Evolutionary conservation across 2,797 vertebrate species (phyloP).

Genomic region (Poeciliopsis infans): DNA sequence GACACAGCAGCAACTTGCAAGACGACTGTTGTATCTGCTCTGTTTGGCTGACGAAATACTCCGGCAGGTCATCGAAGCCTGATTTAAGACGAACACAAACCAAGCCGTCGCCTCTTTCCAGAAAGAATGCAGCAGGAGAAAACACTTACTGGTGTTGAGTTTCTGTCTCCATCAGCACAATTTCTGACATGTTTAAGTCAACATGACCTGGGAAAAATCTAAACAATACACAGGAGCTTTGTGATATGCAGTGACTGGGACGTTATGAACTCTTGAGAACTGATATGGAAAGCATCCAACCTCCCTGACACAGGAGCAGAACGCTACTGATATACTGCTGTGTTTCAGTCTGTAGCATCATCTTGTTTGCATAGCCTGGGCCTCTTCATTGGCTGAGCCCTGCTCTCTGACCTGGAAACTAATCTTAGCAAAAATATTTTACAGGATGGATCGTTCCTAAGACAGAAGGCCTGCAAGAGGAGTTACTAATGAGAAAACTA

Average conservation of each 20-base stretch:
- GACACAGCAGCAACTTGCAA: neutral
- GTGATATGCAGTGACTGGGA: neutral
- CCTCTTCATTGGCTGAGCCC: neutral
- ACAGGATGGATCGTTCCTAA: neutral
- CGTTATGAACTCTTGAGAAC: neutral
- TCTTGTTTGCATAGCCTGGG: neutral
- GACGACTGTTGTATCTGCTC: neutral
- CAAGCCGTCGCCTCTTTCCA: neutral
- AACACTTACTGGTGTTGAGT: neutral
- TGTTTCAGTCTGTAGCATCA: neutral
- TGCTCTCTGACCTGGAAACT: neutral
- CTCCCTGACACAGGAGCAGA: neutral
- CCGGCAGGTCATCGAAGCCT: neutral
- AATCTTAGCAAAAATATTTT: neutral
- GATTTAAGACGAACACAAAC: neutral
- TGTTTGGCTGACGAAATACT: neutral
- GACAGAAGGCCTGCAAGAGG: neutral
- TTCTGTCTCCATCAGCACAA: neutral
- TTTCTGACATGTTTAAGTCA: neutral
- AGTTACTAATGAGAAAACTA: neutral
- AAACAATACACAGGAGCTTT: neutral
- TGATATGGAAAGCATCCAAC: neutral
- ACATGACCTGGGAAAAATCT: constrained; percentile 4
- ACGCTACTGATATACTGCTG: neutral
- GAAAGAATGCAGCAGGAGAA: neutral